Evolutionary conservation across 2,888 invertebrate genomes (phyloP).

Genomic region (Acanthosepion lycidas): DNA sequence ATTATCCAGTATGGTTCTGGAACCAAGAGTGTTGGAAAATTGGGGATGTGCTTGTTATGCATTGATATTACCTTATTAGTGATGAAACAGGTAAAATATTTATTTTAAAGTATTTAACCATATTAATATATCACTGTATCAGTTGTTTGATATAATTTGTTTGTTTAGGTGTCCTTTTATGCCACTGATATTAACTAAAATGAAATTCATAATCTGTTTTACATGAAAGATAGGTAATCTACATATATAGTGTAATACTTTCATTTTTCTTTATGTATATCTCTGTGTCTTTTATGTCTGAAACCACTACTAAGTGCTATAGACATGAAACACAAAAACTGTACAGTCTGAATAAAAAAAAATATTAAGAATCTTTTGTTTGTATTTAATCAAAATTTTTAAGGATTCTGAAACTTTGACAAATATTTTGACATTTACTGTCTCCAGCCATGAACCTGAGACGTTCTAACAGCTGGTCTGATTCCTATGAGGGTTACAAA

Average conservation of each 20-base stretch:
- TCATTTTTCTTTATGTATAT: not conserved
- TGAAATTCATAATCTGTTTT: too few relatives aligned
- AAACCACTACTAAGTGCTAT: not conserved
- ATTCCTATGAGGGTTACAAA: slow-evolving; percentile 84
- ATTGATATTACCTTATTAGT: too few relatives aligned
- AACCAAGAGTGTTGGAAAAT: too few relatives aligned
- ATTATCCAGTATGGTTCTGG: too few relatives aligned
- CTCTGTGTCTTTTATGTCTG: not conserved
- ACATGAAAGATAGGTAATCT: not conserved
- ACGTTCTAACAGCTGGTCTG: slow-evolving; percentile 90
- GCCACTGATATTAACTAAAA: too few relatives aligned
- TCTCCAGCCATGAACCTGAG: slow-evolving; percentile 73
- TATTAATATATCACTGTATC: too few relatives aligned
- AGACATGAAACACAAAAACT: not conserved
- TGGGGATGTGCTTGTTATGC: too few relatives aligned
- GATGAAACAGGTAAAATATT: too few relatives aligned
- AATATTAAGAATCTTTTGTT: not conserved
- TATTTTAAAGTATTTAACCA: too few relatives aligned
- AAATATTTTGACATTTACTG: not conserved
- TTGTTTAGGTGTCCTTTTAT: too few relatives aligned
- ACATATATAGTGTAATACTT: too few relatives aligned
- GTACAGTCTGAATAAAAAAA: not conserved
- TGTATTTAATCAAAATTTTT: not conserved
- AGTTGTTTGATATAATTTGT: too few relatives aligned
- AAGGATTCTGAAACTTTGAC: not conserved